Evolutionary conservation across 2,888 invertebrate species (phyloP).

Genomic region (Patella depressa): DNA sequence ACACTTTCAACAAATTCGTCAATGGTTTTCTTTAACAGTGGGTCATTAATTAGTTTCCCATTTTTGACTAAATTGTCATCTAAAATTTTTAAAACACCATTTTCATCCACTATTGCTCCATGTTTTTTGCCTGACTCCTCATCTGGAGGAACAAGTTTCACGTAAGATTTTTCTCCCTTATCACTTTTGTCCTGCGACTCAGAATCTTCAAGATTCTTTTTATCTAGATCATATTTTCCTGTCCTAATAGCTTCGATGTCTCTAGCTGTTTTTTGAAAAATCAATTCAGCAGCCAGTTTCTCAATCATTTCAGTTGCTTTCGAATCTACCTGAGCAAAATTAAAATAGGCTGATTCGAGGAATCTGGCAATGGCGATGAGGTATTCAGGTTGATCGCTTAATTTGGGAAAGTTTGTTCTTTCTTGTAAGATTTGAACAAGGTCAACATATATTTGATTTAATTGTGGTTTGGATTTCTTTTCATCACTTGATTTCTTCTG

Average conservation of each 20-base stretch:
- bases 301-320: slow-evolving; percentile 43
- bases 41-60: slow-evolving; percentile 5
- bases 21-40: neutral
- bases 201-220: slow-evolving; percentile 6
- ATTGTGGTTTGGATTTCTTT: slow-evolving; percentile 35
- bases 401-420: slow-evolving; percentile 53
- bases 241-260: slow-evolving; percentile 6
- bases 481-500: slow-evolving; percentile 5
- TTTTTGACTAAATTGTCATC: neutral
- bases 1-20: slow-evolving; percentile 17
- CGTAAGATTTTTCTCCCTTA: slow-evolving; percentile 15
- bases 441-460: slow-evolving; percentile 56
- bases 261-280: slow-evolving; percentile 31
- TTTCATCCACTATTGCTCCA: slow-evolving; percentile 16
- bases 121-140: slow-evolving; percentile 12
- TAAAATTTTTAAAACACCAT: slow-evolving; percentile 17
- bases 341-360: slow-evolving; percentile 56
- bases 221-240: neutral
- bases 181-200: slow-evolving; percentile 21
- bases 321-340: slow-evolving; percentile 40
- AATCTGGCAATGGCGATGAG: slow-evolving; percentile 55
- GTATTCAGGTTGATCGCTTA: slow-evolving; percentile 50
- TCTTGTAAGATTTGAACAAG: slow-evolving; percentile 49
- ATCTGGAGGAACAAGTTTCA: slow-evolving; percentile 17
- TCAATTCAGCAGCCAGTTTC: slow-evolving; percentile 46